Evolutionary conservation across 2,888 invertebrate species (phyloP), one percentile per base, ranked within the genome.

Genomic region (Biston betularia): DNA sequence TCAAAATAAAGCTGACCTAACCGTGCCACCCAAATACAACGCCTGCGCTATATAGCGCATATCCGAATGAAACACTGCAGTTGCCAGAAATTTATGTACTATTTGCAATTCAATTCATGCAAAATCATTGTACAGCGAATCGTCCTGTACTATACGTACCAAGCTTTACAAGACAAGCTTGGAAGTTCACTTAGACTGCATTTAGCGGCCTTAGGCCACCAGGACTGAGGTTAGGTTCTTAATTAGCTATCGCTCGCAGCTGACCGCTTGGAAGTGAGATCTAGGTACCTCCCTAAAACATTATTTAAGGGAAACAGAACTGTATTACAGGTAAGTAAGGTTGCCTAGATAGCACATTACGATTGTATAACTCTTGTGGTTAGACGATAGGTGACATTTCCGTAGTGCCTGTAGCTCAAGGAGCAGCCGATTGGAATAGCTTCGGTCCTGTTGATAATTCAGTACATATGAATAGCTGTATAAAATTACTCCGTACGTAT

Each of bases 221-320:
- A 75, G 82, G 79, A 78, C 81, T 86, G 90, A 88, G 91, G 91
- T 89, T 85, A 85, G 83, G 85, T 89, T 87, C 92, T 90, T 92
- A 93, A 93, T 93, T 92, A 91, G 88, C 89, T 86, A 88, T 89
- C 90, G 84, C 87, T 85, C 79, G 86, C 86, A 87, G 88, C 88
- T 90, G 91, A 90, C 92, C 92, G 85, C 89, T 88, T 78, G 80
- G 84, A 86, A 87, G 86, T 87, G 84, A 86, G 87, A 88, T 80
- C 83, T 81, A 79, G 77, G 78, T 80, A 78, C 75, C 69, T 72
- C 70, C 69, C 71, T 68, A 64, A 68, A 67, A 49, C 52, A 46
- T 58, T 64, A 45, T 45, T 38, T 67, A 72, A 66, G 57, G 72
- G 5, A 82, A 73, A 73, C 24, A 65, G 14, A 55, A 66, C 78